Evolutionary conservation across 2,797 vertebrate genomes (phyloP).

Genomic region (Galago senegalensis): DNA sequence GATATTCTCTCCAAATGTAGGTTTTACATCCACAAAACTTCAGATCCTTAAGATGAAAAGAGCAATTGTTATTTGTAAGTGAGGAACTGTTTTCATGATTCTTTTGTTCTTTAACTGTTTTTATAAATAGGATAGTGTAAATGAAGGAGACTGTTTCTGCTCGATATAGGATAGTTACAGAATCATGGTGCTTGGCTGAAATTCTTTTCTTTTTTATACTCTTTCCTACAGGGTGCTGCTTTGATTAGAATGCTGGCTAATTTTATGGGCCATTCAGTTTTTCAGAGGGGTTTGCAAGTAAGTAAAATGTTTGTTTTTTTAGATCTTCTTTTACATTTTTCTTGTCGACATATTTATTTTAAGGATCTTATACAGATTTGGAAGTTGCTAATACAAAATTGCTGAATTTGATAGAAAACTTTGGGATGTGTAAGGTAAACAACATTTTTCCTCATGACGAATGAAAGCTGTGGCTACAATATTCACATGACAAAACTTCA

Average conservation of each 20-base stretch:
- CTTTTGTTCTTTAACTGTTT: conserved; percentile 52
- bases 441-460: neutral
- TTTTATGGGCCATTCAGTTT: conserved; percentile 97
- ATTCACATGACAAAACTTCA: conserved; percentile 32
- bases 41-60: neutral
- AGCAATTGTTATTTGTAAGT: neutral
- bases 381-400: conserved; percentile 32
- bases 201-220: conserved; percentile 73
- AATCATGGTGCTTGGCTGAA: conserved; percentile 55
- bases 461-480: neutral
- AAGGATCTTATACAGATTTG: conserved; percentile 44
- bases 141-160: neutral
- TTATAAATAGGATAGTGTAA: neutral
- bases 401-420: conserved; percentile 60
- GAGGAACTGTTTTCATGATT: neutral
- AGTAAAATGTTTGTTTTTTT: conserved; percentile 88
- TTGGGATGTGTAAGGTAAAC: conserved; percentile 4
- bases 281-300: conserved; percentile 98
- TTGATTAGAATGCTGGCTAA: conserved; percentile 99
- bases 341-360: conserved; percentile 62
- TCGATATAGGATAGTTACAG: neutral
- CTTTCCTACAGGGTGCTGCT: conserved; percentile 94
- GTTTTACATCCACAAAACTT: neutral
- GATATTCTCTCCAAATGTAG: neutral
- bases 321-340: conserved; percentile 58